Conservation (phyloP, 2,888 invertebrate species). For the Osmoderma eremita region DNA sequence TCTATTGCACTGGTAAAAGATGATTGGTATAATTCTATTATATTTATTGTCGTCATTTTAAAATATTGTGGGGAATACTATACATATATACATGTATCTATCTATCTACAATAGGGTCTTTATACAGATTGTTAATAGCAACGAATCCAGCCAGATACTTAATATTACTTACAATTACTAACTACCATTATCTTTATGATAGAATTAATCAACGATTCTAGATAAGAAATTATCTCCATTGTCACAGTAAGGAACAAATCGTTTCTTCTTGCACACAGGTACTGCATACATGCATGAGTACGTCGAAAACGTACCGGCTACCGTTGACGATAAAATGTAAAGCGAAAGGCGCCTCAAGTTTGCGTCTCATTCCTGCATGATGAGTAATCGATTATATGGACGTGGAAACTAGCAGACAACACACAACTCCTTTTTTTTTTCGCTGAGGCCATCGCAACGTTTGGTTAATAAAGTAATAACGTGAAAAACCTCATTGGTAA, state of each 20-base stretch:
- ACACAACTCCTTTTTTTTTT: constrained; percentile 14
- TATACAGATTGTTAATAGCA: too few species aligned
- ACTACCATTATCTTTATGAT: too few species aligned
- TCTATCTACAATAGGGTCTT: too few species aligned
- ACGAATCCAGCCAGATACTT: too few species aligned
- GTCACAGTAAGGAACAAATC: neutral
- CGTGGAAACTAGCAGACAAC: constrained; percentile 26
- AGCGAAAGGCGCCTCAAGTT: constrained; percentile 35
- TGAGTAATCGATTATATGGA: constrained; percentile 33
- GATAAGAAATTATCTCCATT: neutral
- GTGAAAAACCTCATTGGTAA: neutral
- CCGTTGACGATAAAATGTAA: constrained; percentile 26
- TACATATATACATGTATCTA: too few species aligned
- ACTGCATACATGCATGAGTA: constrained; percentile 2
- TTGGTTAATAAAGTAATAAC: constrained; percentile 23
- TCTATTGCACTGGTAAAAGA: too few species aligned
- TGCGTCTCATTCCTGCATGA: constrained; percentile 30
- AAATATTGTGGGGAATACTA: too few species aligned
- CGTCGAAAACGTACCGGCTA: constrained; percentile 14
- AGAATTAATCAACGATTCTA: too few species aligned
- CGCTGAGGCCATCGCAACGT: neutral
- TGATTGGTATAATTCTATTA: too few species aligned
- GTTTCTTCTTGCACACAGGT: constrained; percentile 10
- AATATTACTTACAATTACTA: too few species aligned
- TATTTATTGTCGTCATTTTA: too few species aligned